Evolutionary conservation across 2,888 invertebrate genomes (phyloP), one percentile per base, ranked within the genome.

Genomic region (Mimachlamys varia): DNA sequence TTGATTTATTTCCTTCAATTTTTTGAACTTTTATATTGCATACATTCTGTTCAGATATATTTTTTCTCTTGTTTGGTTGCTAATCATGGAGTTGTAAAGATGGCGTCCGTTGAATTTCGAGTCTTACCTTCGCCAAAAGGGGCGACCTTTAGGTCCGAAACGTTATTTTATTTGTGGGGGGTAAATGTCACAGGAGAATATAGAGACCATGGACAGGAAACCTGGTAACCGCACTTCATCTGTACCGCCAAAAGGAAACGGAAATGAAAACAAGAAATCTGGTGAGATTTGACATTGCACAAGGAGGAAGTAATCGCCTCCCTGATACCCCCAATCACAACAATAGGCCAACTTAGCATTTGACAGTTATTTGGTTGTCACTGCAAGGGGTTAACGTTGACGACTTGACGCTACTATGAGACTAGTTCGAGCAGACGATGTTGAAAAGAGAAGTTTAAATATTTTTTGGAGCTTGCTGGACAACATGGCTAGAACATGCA

Each of bases 141-240:
- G 89, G 94, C 93, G 94, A 91, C 94, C 95, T 92, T 92, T 93
- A 91, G 94, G 94, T 94, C 94, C 90, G 89, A 90, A 53, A 76
- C 88, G 58, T 55, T 89, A 76, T 50, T 88, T 49, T 89, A 88
- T 62, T 87, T 91, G 89, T 88, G 91, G 87, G 90, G 91, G 88
- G 94, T 95, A 94, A 92, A 95, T 95, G 95, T 94, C 93, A 94
- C 95, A 95, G 91, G 95, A 95, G 91, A 94, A 92, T 90, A n/a
- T 38, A 88, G 88, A 88, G 89, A 94, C 91, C 88, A 96, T 96
- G 96, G 95, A 96, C 93, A 96, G 95, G 93, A 95, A 95, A 95
- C 53, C 92, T 87, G 92, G 92, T 89, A 92, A 93, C 91, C 95
- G 96, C 90, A 94, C 94, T 88, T 93, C 94, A 87, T 94, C 95